phyloP scores from a whole-genome alignment of 2,113 vertebrate species.

The Junco hyemalis region DNA sequence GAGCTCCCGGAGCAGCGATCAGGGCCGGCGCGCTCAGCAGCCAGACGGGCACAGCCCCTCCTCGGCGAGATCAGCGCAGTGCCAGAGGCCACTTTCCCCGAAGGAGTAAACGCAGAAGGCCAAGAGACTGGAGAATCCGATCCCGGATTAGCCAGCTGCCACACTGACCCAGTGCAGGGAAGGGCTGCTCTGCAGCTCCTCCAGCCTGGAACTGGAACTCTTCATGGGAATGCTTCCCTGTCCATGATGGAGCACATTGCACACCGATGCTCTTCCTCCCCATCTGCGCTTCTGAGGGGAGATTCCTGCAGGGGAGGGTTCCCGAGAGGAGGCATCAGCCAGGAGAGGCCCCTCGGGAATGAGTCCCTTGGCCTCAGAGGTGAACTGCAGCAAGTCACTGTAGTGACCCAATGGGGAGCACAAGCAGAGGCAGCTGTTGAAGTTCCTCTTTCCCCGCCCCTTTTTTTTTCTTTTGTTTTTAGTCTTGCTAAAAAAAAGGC shows the following conservation, averaged over 20 bases:
- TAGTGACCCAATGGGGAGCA: too few species aligned
- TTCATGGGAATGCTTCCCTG: not conserved
- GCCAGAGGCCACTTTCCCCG: not conserved
- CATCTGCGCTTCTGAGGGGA: not conserved
- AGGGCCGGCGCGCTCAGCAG: not conserved
- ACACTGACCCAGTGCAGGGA: not conserved
- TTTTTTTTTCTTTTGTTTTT: not conserved
- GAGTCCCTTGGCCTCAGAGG: not conserved
- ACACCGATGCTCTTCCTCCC: not conserved
- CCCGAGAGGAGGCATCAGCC: not conserved
- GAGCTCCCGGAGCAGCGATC: not conserved
- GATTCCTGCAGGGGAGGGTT: not conserved
- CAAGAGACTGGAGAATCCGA: not conserved
- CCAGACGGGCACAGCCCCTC: not conserved
- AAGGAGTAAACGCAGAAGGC: not conserved
- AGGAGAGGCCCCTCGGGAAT: not conserved
- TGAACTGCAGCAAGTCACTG: too few species aligned
- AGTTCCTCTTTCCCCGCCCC: accelerated
- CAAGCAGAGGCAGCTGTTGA: too few species aligned
- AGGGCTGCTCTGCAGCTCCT: not conserved
- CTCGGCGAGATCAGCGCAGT: not conserved
- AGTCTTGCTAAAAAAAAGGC: not conserved
- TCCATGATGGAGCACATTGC: accelerated
- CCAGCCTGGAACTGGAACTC: accelerated
- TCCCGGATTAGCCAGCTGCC: not conserved